Evolutionary conservation across 2,113 vertebrate genomes (phyloP).

Genomic region (Marcusenius ussheri): DNA sequence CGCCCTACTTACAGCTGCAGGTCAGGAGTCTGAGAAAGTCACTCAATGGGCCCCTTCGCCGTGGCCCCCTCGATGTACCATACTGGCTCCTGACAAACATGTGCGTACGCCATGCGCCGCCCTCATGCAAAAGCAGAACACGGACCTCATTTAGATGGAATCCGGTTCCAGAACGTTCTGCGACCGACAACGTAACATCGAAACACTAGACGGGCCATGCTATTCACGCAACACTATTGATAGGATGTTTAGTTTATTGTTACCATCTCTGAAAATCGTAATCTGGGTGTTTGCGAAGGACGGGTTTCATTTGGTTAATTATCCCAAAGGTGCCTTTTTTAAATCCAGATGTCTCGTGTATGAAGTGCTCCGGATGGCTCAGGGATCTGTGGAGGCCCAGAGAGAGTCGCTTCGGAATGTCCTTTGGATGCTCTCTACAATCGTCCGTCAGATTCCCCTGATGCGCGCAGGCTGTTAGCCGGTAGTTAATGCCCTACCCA

Average conservation of each 20-base stretch:
- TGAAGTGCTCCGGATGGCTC: background rate
- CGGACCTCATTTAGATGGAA: background rate
- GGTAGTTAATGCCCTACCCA: background rate
- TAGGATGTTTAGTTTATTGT: background rate
- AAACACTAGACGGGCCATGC: background rate
- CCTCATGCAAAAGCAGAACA: background rate
- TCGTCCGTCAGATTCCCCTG: background rate
- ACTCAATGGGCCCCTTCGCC: background rate
- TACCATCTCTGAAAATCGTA: background rate
- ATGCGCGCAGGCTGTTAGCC: background rate
- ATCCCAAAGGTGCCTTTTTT: background rate
- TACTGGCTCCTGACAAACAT: background rate
- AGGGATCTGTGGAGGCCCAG: background rate
- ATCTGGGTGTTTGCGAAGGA: background rate
- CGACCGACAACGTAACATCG: background rate
- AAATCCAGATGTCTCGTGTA: background rate
- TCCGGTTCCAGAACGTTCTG: background rate
- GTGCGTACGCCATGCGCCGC: background rate
- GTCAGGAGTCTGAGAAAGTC: background rate
- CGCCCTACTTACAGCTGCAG: conserved; percentile 31
- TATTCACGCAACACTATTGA: background rate
- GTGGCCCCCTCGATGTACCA: background rate
- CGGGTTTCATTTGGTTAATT: background rate
- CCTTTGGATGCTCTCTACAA: background rate
- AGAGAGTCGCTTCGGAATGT: background rate